Conservation (phyloP, 2,888 invertebrate species). For the Heliconius ismenius region DNA sequence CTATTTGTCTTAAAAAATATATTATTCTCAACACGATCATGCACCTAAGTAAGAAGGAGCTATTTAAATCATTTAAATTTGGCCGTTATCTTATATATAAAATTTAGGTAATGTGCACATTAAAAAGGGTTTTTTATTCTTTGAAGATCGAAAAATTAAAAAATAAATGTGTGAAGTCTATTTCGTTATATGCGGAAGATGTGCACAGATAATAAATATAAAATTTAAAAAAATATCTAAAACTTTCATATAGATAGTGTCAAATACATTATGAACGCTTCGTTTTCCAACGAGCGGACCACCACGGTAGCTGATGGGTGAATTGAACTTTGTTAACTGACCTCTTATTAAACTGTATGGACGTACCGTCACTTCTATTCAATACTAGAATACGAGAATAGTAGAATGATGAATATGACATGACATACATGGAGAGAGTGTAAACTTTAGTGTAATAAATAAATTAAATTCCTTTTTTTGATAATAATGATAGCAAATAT, state of each 20-base stretch:
- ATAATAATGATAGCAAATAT: too few relatives aligned
- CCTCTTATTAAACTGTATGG: constrained; percentile 16
- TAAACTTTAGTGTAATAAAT: neutral
- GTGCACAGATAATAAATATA: neutral
- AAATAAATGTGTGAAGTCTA: neutral
- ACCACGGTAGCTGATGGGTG: constrained; percentile 52
- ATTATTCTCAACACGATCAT: too few relatives aligned
- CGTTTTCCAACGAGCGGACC: constrained; percentile 51
- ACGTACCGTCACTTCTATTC: neutral
- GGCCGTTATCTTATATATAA: neutral
- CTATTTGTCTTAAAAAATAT: too few relatives aligned
- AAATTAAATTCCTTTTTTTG: neutral
- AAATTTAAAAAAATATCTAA: neutral
- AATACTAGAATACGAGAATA: neutral
- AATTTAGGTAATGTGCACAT: too few relatives aligned
- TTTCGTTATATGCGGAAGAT: neutral
- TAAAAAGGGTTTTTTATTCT: neutral
- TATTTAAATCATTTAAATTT: too few relatives aligned
- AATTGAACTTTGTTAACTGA: constrained; percentile 24
- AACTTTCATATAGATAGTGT: neutral
- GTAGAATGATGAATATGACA: constrained; percentile 9
- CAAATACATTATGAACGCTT: constrained; percentile 35
- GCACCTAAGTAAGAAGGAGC: too few relatives aligned
- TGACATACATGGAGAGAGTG: neutral
- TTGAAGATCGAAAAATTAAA: neutral